phyloP scores from a whole-genome alignment of 2,888 invertebrate genomes.

The Resseliella maxima region DNA sequence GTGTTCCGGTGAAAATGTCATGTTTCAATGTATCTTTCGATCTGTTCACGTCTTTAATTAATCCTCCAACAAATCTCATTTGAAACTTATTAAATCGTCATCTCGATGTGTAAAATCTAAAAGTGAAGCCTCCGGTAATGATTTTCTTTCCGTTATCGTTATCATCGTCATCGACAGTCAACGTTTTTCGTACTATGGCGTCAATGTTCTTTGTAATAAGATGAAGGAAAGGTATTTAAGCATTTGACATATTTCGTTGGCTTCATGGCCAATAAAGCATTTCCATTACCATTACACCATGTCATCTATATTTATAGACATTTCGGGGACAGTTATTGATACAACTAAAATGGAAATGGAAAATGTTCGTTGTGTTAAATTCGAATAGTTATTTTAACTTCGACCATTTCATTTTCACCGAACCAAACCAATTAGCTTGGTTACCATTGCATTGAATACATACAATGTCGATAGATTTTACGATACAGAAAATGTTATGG shows the following conservation, averaged over 20 bases:
- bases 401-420: background rate
- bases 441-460: background rate
- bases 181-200: background rate
- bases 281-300: background rate
- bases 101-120: constrained; percentile 45
- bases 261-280: constrained; percentile 47
- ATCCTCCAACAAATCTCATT: constrained; percentile 57
- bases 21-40: background rate
- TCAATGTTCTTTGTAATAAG: background rate
- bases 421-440: constrained; percentile 10
- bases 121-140: constrained; percentile 56
- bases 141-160: constrained; percentile 55
- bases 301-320: constrained; percentile 8
- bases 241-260: background rate
- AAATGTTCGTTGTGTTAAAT: background rate
- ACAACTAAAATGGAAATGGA: constrained; percentile 43
- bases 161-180: background rate
- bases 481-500: constrained; percentile 6
- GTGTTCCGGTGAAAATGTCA: constrained; percentile 51
- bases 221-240: background rate
- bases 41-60: constrained; percentile 55
- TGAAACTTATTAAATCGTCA: constrained; percentile 57
- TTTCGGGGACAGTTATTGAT: constrained; percentile 39
- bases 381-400: background rate
- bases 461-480: constrained; percentile 27